Percentiles rank a stretch among this genome's conserved stretches.
These are phyloP conservation scores for Pseudopipra pipra DNA, from an alignment of 2,113 vertebrate genomes.

Conservation along the genomic window DNA sequence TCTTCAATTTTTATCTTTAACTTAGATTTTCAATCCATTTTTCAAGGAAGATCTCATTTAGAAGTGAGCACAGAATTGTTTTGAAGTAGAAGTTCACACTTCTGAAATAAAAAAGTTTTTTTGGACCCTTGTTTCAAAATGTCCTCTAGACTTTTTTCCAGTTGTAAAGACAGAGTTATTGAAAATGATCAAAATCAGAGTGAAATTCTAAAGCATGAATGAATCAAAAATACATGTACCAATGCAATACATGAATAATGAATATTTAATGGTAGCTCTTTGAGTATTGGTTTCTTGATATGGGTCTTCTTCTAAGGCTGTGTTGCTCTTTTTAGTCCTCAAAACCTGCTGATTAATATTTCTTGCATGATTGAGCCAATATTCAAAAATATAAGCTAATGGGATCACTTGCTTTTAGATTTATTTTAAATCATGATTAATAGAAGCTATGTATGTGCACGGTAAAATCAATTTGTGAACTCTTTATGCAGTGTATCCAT, in stretches of 20 bases:
- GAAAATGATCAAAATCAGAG: not conserved
- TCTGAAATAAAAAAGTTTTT: not conserved
- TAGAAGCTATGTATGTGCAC: not conserved
- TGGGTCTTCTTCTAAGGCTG: not conserved
- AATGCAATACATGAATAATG: not conserved
- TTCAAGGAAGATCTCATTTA: not conserved
- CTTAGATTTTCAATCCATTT: not conserved
- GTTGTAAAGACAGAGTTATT: not conserved
- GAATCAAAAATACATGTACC: not conserved
- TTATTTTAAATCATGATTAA: not conserved
- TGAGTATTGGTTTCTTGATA: not conserved
- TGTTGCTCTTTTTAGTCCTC: not conserved
- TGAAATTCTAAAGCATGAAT: not conserved
- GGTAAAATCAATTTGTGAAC: not conserved
- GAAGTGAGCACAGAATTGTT: not conserved
- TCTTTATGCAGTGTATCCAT: not conserved
- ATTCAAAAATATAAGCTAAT: not conserved
- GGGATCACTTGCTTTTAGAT: not conserved
- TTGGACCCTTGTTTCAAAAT: not conserved
- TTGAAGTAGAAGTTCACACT: not conserved
- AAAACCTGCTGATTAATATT: not conserved
- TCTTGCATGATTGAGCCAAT: not conserved
- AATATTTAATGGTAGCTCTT: not conserved
- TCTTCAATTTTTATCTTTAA: not conserved
- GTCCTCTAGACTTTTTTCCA: not conserved